These are phyloP conservation scores for Zapornia atra DNA, from an alignment of 2,113 vertebrate genomes.

Conservation along the genomic window DNA sequence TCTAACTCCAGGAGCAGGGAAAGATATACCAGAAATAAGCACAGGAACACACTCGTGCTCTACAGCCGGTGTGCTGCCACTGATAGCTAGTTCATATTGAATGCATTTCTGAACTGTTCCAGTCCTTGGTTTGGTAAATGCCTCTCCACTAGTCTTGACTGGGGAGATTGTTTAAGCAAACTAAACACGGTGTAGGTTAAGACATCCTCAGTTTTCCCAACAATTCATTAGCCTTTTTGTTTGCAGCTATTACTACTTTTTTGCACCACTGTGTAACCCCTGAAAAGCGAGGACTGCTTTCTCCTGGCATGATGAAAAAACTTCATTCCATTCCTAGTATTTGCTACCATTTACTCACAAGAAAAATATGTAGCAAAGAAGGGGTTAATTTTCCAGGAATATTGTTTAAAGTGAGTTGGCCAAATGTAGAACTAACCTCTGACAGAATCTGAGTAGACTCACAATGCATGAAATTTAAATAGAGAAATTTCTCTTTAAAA, in stretches of 20 bases:
- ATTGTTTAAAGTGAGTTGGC: background rate
- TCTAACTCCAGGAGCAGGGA: background rate
- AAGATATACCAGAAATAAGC: background rate
- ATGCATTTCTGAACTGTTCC: background rate
- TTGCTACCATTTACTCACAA: background rate
- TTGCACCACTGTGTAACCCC: background rate
- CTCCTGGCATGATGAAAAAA: background rate
- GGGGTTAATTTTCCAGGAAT: background rate
- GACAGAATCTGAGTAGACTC: background rate
- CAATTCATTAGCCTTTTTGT: background rate
- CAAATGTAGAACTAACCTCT: background rate
- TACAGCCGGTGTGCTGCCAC: background rate
- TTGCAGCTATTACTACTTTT: background rate
- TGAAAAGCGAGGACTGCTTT: background rate
- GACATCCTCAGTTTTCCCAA: background rate
- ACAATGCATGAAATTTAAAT: constrained; percentile 1
- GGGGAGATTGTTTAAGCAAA: background rate
- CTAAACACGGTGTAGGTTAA: background rate
- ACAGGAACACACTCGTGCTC: accelerated
- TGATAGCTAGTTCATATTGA: background rate
- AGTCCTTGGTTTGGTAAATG: background rate
- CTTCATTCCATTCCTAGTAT: background rate
- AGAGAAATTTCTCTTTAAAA: background rate
- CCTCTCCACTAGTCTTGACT: background rate
- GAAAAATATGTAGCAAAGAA: background rate